Conservation (phyloP, 2,113 vertebrate genomes). For the Spea multiplicata region DNA sequence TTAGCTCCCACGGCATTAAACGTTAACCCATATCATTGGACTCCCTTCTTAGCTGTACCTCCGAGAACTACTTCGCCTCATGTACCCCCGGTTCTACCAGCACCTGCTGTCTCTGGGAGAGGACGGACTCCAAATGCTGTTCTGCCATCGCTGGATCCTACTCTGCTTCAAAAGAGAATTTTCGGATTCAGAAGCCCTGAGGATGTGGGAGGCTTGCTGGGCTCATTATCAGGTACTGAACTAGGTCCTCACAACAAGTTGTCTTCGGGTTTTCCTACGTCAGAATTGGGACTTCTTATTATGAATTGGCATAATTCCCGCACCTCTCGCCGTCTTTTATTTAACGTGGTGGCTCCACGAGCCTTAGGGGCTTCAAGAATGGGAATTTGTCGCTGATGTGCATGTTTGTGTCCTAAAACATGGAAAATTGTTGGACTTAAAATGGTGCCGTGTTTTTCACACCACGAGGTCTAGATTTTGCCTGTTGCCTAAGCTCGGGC, state of each 20-base stretch:
- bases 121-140: conserved; percentile 94
- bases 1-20: too few relatives aligned
- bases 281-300: too few relatives aligned
- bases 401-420: too few relatives aligned
- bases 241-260: neutral
- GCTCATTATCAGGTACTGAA: conserved; percentile 89
- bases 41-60: conserved; percentile 78
- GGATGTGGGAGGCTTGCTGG: conserved; percentile 99
- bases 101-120: conserved; percentile 86
- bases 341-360: neutral
- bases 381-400: too few relatives aligned
- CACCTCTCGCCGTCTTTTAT: too few relatives aligned
- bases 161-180: conserved; percentile 98
- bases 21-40: neutral
- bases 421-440: too few relatives aligned
- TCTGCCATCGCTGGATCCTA: conserved; percentile 97
- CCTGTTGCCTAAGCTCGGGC: too few relatives aligned
- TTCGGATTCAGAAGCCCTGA: conserved; percentile 86
- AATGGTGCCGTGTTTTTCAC: too few relatives aligned
- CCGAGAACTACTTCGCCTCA: conserved; percentile 87
- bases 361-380: too few relatives aligned
- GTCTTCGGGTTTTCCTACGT: neutral
- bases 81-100: conserved; percentile 82
- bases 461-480: too few relatives aligned
- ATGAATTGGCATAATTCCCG: too few relatives aligned